Percentiles rank a stretch among this genome's conserved stretches.
Conservation (phyloP, 2,113 vertebrate species). For the Oceanodroma tethys region DNA sequence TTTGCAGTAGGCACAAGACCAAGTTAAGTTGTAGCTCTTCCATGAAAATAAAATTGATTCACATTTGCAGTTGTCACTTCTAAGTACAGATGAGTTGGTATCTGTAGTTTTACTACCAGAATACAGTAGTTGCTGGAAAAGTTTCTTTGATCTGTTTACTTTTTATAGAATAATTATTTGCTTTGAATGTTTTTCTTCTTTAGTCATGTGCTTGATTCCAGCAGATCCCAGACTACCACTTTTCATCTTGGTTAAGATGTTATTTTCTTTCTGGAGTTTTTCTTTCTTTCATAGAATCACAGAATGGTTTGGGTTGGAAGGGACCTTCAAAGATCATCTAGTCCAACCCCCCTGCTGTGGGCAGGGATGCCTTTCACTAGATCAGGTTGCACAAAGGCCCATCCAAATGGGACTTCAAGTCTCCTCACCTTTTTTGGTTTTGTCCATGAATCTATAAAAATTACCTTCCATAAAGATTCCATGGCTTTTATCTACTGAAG, state of each 20-base stretch:
- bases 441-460: background rate
- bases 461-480: background rate
- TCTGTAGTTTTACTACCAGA: background rate
- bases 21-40: background rate
- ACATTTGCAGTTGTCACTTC: background rate
- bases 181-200: background rate
- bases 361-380: background rate
- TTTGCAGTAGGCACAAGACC: background rate
- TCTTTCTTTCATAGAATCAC: background rate
- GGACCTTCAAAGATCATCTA: background rate
- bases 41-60: background rate
- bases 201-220: background rate
- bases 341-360: accelerated
- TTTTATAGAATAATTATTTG: background rate
- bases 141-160: background rate
- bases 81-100: background rate
- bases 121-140: background rate
- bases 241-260: background rate
- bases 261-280: background rate
- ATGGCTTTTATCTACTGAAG: background rate
- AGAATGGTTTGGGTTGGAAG: background rate
- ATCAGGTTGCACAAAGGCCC: background rate
- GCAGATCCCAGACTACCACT: background rate
- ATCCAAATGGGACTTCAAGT: background rate
- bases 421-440: background rate